phyloP scores from a whole-genome alignment of 1,140 invertebrate genomes.

The Platyscapa corneri region DNA sequence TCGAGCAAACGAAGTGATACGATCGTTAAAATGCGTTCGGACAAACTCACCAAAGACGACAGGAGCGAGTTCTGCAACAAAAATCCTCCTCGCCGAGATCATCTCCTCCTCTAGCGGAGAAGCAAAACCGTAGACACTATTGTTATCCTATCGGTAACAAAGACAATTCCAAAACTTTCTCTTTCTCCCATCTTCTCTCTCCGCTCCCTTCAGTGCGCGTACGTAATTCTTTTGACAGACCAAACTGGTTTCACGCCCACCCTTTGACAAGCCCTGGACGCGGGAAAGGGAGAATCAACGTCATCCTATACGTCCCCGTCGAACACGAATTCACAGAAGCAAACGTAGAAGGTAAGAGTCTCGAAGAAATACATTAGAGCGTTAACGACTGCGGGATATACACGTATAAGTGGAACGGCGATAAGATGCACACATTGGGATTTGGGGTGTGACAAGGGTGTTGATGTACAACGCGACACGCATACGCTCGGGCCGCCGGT shows the following conservation, averaged over 20 bases:
- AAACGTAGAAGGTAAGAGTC: background rate
- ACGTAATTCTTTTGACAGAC: conserved; percentile 37
- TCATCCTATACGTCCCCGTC: no score
- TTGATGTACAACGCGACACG: conserved; percentile 26
- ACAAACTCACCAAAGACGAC: no score
- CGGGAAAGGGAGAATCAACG: no score
- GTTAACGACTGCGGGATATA: background rate
- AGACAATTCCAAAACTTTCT: background rate
- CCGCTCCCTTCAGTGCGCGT: background rate
- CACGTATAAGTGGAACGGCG: background rate
- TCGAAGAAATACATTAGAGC: conserved; percentile 17
- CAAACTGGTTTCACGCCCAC: conserved; percentile 26
- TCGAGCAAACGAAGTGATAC: no score
- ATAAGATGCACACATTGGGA: conserved; percentile 31
- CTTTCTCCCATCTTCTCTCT: background rate
- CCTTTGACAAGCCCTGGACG: background rate
- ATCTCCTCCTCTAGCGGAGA: no score
- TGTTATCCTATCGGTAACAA: no score
- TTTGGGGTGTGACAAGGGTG: conserved; percentile 50
- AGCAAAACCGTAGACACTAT: no score
- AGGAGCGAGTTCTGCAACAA: no score
- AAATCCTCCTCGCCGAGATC: no score
- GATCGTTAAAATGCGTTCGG: no score
- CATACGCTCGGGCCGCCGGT: background rate
- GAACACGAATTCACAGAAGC: background rate